Percentiles rank a stretch among this genome's conserved stretches.
Evolutionary conservation across 2,113 vertebrate species (phyloP).

Genomic region (human): GRCh38 chrX:106921001-106921500

Average conservation of each 20-base stretch:
- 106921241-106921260: slow-evolving; percentile 39
- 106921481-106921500: not conserved
- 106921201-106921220: not conserved
- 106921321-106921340: slow-evolving; percentile 42
- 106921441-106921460: not conserved
- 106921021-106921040: not conserved
- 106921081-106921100: slow-evolving; percentile 30
- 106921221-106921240: slow-evolving; percentile 5
- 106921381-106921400: not conserved
- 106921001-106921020: not conserved
- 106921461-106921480: not conserved
- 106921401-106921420: not conserved
- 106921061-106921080: not conserved
- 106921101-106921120: not conserved
- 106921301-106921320: not conserved
- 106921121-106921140: not conserved
- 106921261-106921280: slow-evolving; percentile 17
- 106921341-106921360: slow-evolving; percentile 43
- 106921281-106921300: not conserved
- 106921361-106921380: not conserved
- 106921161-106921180: slow-evolving; percentile 15
- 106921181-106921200: slow-evolving; percentile 18
- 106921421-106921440: not conserved
- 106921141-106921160: not conserved
- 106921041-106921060: slow-evolving; percentile 20